Base-by-base conservation (phyloP, 2,888 invertebrate species). In the Callyntrura sp. region DNA sequence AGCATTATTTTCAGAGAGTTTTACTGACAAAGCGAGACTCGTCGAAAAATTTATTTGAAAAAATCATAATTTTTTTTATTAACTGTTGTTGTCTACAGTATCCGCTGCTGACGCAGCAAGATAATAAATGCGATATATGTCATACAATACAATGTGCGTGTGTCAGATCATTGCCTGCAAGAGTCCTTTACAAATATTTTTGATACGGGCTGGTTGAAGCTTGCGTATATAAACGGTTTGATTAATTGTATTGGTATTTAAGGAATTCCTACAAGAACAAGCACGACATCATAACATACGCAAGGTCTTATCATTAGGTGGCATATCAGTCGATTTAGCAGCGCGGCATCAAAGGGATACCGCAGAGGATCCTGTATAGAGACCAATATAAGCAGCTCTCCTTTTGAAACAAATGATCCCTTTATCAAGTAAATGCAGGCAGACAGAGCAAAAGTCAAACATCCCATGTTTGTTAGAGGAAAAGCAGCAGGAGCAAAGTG, bases 241-340 rank as follows among this genome's bases (percentile, higher is more conserved):
- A 85, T 85, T 85, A 85, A 85, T 85, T 70, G 70, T 57, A 23
- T 60, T 70, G 60, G 76, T 85, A 85, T 85, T 85, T 76, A 28
- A 60, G 60, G 76, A 85, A 85, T 85, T 60, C 45, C 8, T 9
- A 25, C 5, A 76, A 73, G 45, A n/a, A n/a, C n/a, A 85, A 48
- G 35, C 68, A 35, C 68, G 45, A 84, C 65, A 45, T 55, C 65
- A 65, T 48, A 62, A 65, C 43, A 48, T 65, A 25, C n/a, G n/a
- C 65, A 25, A 84, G 45, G 55, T 25, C 65, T 45, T 28, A 82
- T 82, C 65, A 48, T 84, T 84, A 84, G 84, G 84, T 84, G 84
- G 84, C 84, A 84, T 17, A 57, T 79, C 57, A 57, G 28, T 57
- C 57, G 35, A 35, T 48, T 57, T 48, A 45, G 45, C 35, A 48